Conservation (phyloP, 53 echinoderm and acorn worm species). For the Stichopus horrens region DNA sequence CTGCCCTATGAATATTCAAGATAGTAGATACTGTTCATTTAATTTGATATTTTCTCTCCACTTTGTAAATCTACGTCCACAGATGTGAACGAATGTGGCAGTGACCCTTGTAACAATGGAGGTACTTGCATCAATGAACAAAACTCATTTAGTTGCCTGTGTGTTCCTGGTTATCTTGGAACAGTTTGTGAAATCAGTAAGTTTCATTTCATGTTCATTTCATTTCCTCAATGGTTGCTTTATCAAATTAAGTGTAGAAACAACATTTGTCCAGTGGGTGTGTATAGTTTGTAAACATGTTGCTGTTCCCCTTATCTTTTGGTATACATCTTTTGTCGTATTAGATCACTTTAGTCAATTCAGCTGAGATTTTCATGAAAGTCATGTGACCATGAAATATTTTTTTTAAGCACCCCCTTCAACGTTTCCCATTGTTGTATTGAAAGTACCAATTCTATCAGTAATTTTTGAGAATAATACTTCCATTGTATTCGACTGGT, state of each 20-base stretch:
- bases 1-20: too few species aligned
- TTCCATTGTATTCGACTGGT: too few species aligned
- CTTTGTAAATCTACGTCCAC: neutral
- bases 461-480: too few species aligned
- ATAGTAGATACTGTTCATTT: too few species aligned
- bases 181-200: slow-evolving; percentile 8
- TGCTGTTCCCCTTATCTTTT: neutral
- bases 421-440: too few species aligned
- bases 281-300: neutral
- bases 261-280: neutral
- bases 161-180: neutral
- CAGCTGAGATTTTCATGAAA: neutral
- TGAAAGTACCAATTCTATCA: too few species aligned
- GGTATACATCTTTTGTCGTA: neutral
- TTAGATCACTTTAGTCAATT: neutral
- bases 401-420: too few species aligned
- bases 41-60: too few species aligned
- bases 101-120: slow-evolving; percentile 50
- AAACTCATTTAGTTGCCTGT: slow-evolving; percentile 1
- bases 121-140: slow-evolving; percentile 40
- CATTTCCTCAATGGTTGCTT: neutral
- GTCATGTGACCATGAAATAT: too few species aligned
- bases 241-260: neutral
- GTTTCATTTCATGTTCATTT: neutral
- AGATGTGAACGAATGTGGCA: slow-evolving; percentile 41